Percentiles rank a stretch among this genome's conserved stretches.
Conservation (phyloP, 2,113 vertebrate species). For the Apeltes quadracus region DNA sequence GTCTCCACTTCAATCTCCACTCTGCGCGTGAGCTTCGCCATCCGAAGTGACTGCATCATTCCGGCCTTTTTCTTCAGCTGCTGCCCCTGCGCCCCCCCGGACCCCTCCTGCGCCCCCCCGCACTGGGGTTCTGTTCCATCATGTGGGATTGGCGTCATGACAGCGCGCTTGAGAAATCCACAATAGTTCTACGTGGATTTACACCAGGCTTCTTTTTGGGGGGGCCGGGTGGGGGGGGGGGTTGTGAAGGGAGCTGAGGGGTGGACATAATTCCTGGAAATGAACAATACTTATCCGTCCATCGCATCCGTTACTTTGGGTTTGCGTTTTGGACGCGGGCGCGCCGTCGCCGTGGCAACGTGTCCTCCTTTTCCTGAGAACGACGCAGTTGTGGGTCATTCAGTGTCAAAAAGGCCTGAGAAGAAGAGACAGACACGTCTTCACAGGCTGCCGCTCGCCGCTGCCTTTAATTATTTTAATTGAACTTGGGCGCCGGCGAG, state of each 20-base stretch:
- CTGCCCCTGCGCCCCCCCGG: conserved; percentile 89
- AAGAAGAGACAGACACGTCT: conserved; percentile 91
- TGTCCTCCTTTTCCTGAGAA: conserved; percentile 67
- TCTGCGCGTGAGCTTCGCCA: conserved; percentile 91
- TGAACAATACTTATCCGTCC: conserved; percentile 85
- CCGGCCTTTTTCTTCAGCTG: conserved; percentile 96
- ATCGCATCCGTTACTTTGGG: conserved; percentile 75
- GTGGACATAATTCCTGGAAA: conserved; percentile 82
- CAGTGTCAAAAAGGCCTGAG: conserved; percentile 93
- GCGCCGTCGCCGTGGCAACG: conserved; percentile 62
- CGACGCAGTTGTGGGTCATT: conserved; percentile 89
- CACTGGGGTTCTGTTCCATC: conserved; percentile 74
- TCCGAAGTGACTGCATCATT: conserved; percentile 99
- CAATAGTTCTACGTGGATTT: conserved; percentile 74
- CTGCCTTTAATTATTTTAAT: conserved; percentile 98
- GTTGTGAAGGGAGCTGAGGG: conserved; percentile 14
- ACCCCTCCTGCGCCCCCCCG: conserved; percentile 75
- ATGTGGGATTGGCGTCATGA: conserved; percentile 87
- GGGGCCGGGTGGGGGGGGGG: conserved; percentile 33
- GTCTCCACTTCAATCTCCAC: conserved; percentile 99
- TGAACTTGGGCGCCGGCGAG: conserved; percentile 88
- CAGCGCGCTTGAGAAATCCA: conserved; percentile 82
- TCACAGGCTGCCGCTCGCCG: conserved; percentile 97
- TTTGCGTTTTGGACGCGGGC: conserved; percentile 63
- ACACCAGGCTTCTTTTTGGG: conserved; percentile 32